Evolutionary conservation across 2,113 vertebrate genomes (phyloP).

Genomic region (Notechis scutatus): DNA sequence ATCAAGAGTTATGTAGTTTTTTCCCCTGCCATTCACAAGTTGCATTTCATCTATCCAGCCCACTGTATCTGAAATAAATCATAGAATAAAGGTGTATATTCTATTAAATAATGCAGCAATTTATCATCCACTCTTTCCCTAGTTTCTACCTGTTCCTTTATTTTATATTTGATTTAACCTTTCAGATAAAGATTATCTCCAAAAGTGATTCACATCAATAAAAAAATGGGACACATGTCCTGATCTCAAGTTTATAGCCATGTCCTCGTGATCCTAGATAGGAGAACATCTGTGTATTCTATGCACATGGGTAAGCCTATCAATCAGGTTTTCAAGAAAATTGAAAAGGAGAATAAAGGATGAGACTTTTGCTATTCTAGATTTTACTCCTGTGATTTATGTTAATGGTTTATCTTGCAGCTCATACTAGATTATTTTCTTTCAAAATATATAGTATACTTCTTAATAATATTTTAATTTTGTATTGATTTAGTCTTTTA

Average conservation of each 20-base stretch:
- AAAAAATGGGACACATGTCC: not conserved
- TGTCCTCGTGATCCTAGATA: not conserved
- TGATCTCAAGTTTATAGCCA: not conserved
- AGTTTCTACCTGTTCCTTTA: not conserved
- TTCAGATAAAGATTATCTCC: not conserved
- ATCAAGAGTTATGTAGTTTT: not conserved
- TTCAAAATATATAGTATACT: not conserved
- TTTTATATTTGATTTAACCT: not conserved
- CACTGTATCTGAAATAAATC: not conserved
- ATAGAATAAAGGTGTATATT: not conserved
- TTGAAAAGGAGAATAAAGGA: not conserved
- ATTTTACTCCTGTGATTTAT: not conserved
- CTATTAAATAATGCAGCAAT: not conserved
- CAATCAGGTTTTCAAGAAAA: not conserved
- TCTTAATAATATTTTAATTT: not conserved
- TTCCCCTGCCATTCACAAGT: not conserved
- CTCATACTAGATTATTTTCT: not conserved
- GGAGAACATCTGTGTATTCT: not conserved
- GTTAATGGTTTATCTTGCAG: not conserved
- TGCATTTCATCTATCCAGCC: not conserved
- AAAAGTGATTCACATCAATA: not conserved
- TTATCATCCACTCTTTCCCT: not conserved
- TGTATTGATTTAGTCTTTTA: not conserved
- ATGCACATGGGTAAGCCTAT: not conserved
- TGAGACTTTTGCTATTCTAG: not conserved